These are phyloP conservation scores for Peromyscus nudipes DNA, from an alignment of 2,797 vertebrate species.

Conservation along the genomic window DNA sequence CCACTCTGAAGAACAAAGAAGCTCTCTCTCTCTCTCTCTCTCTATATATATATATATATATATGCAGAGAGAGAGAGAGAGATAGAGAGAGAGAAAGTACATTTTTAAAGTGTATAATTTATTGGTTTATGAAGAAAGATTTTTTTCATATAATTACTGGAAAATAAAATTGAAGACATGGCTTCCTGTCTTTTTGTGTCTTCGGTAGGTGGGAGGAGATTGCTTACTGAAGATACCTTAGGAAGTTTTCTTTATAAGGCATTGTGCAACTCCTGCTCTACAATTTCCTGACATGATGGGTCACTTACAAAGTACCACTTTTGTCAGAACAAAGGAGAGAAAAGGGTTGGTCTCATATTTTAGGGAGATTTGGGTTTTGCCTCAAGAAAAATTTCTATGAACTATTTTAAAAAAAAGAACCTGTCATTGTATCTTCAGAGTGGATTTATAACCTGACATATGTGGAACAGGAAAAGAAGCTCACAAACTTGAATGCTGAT, in stretches of 20 bases:
- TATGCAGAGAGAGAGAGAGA: too few relatives aligned
- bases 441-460: slow-evolving; percentile 84
- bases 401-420: slow-evolving; percentile 4
- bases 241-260: neutral
- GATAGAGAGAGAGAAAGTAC: neutral
- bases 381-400: slow-evolving; percentile 85
- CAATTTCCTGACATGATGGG: neutral
- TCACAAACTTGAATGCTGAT: slow-evolving; percentile 83
- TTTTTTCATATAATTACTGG: slow-evolving; percentile 36
- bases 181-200: neutral
- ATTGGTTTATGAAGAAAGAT: neutral
- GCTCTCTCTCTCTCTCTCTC: too few relatives aligned
- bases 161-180: slow-evolving; percentile 26
- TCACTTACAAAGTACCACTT: slow-evolving; percentile 40
- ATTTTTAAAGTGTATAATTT: neutral
- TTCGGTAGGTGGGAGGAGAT: neutral
- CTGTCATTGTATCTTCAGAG: slow-evolving; percentile 87
- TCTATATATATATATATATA: too few relatives aligned
- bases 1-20: too few relatives aligned
- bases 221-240: slow-evolving; percentile 37
- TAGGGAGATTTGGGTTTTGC: slow-evolving; percentile 76
- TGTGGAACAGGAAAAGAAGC: slow-evolving; percentile 74
- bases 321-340: slow-evolving; percentile 43
- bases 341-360: neutral
- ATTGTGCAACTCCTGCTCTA: neutral